Base-by-base conservation (phyloP, 2,888 invertebrate genomes). In the Himalopsyche anomala region DNA sequence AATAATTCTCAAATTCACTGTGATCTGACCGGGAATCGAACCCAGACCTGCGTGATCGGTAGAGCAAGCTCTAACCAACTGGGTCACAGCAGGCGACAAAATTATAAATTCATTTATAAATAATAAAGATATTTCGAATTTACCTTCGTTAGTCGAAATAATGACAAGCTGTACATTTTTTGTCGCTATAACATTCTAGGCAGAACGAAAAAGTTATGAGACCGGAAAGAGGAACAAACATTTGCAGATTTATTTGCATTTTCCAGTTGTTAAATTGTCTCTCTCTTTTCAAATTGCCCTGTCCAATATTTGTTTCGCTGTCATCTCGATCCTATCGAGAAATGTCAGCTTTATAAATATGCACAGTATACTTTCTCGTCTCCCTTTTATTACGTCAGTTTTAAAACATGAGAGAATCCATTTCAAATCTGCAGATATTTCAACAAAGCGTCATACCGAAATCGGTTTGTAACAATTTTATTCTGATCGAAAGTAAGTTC, bases 281-380 rank as follows among this genome's bases (percentile, higher is more conserved):
- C 40, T 36, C 80, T 36, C 40, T 12, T n/a, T 40, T 80, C 40
- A 84, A 84, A 86, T 86, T 86, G 86, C 80, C 80, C 84, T 81
- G 83, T 86, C 86, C 86, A 84, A 86, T 86, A 84, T 84, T 86
- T 86, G 83, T 86, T 86, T 86, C 84, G 86, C 86, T 84, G 86
- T 86, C 86, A 86, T 86, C 86, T 45, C 40, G 84, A 62, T 62
- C 19, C 62, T 19, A 62, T 84, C 83, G 86, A 83, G 80, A 83
- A 81, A 85, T 85, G 81, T 85, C 81, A 42, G 62, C 62, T 62
- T 19, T 62, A n/a, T 62, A 62, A 62, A 62, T 62, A 62, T 62
- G 62, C 28, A 62, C 62, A 6, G 62, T 19, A 1, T 62, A n/a
- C 28, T 5, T 62, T 62, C 62, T 28, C 62, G 6, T 19, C 62